These are phyloP conservation scores for Pimephales promelas DNA, from an alignment of 2,113 vertebrate species.

Conservation along the genomic window DNA sequence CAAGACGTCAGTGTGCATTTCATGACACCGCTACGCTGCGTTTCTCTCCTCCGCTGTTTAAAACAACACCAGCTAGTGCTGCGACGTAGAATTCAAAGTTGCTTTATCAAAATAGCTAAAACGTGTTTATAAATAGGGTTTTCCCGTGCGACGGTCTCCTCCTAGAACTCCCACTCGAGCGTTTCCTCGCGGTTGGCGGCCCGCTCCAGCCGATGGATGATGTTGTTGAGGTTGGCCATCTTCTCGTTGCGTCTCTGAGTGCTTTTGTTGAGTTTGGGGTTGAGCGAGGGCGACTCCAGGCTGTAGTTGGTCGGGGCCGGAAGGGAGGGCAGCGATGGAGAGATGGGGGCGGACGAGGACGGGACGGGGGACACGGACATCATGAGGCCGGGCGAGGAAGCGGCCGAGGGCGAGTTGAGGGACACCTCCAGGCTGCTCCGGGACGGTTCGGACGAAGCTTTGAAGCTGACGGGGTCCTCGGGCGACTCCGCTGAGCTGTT, in stretches of 20 bases:
- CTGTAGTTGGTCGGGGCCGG: constrained; percentile 58
- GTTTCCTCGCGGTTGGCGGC: constrained; percentile 94
- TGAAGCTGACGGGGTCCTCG: constrained; percentile 86
- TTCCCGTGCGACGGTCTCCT: neutral
- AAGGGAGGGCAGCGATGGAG: constrained; percentile 79
- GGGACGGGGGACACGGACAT: constrained; percentile 89
- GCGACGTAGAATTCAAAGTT: constrained; percentile 95
- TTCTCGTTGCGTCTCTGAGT: constrained; percentile 94
- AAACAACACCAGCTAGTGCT: constrained; percentile 93
- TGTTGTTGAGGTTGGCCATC: constrained; percentile 99
- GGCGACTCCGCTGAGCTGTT: constrained; percentile 65
- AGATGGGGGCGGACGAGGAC: constrained; percentile 89
- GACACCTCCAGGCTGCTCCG: constrained; percentile 90
- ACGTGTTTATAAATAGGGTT: constrained; percentile 91
- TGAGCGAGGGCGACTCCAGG: constrained; percentile 68
- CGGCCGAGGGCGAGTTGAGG: constrained; percentile 87
- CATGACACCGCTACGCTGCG: constrained; percentile 89
- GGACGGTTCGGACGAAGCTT: constrained; percentile 84
- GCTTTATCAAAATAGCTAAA: constrained; percentile 97
- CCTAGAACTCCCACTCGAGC: constrained; percentile 96
- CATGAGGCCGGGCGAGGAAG: constrained; percentile 89
- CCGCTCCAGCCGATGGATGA: constrained; percentile 94
- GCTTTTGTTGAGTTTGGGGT: constrained; percentile 85
- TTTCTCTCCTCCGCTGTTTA: constrained; percentile 75
- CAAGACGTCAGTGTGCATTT: constrained; percentile 94